These are phyloP conservation scores for Myripristis murdjan DNA, from an alignment of 2,797 vertebrate species.

Conservation along the genomic window DNA sequence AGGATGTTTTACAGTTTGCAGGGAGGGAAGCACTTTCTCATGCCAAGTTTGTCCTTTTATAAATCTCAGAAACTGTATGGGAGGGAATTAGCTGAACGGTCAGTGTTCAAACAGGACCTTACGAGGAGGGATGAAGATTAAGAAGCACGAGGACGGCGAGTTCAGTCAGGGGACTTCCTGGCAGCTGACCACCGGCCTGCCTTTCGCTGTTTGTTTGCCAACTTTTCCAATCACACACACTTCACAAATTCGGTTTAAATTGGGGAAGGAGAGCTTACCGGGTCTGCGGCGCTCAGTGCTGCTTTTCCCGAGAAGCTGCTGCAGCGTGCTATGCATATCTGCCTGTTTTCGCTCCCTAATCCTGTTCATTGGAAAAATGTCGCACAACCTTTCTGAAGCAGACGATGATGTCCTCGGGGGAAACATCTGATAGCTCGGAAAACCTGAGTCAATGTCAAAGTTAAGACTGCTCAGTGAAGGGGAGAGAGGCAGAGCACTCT, in stretches of 20 bases:
- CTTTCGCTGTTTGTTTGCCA: constrained; percentile 38
- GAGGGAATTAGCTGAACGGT: constrained; percentile 1
- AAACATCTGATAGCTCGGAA: constrained; percentile 45
- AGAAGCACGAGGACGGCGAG: constrained; percentile 1
- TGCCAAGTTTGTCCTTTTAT: constrained; percentile 5
- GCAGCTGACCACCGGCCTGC: constrained; percentile 28
- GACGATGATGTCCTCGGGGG: constrained; percentile 35
- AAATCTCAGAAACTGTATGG: constrained; percentile 8
- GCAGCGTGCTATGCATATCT: constrained; percentile 8
- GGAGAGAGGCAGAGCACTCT: constrained; percentile 11
- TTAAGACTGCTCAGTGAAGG: constrained; percentile 27
- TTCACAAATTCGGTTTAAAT: constrained; percentile 25
- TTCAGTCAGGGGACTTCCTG: constrained; percentile 33
- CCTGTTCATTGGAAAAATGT: constrained; percentile 37
- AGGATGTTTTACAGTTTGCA: constrained; percentile 3
- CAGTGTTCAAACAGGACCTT: constrained; percentile 22
- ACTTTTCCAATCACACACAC: constrained; percentile 37
- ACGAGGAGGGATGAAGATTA: constrained; percentile 4
- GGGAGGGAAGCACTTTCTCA: neutral
- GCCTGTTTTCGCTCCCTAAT: constrained; percentile 25
- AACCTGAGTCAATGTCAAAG: constrained; percentile 55
- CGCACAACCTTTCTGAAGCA: constrained; percentile 31
- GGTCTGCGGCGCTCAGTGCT: constrained; percentile 1
- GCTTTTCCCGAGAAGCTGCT: neutral
- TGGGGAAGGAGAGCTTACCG: constrained; percentile 1